phyloP scores from a whole-genome alignment of 1,140 invertebrate species.

The Asobara japonica region DNA sequence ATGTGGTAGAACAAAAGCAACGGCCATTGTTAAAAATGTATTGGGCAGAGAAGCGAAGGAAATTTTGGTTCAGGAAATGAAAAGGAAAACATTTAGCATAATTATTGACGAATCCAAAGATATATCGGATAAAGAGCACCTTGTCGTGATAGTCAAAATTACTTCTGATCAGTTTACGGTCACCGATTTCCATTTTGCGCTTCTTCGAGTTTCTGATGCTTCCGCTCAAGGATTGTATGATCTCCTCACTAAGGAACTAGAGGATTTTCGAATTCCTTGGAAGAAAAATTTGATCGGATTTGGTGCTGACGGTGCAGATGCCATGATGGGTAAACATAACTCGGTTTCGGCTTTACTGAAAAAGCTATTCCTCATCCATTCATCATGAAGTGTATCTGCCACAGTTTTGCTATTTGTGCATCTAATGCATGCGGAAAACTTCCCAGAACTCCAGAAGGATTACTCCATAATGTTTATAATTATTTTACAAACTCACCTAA shows the following conservation, averaged over 20 bases:
- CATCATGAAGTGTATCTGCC: constrained; percentile 54
- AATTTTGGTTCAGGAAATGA: constrained; percentile 14
- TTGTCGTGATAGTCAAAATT: constrained; percentile 27
- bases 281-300: constrained; percentile 57
- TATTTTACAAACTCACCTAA: constrained; percentile 41
- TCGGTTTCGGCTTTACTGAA: constrained; percentile 44
- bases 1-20: constrained; percentile 35
- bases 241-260: constrained; percentile 33
- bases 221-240: constrained; percentile 30
- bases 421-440: constrained; percentile 44
- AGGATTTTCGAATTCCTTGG: constrained; percentile 47
- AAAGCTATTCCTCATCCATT: constrained; percentile 48
- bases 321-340: constrained; percentile 51
- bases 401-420: constrained; percentile 50
- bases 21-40: constrained; percentile 35
- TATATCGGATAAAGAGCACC: constrained; percentile 29
- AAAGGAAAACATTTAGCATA: constrained; percentile 34
- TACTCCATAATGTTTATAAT: constrained; percentile 42
- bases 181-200: constrained; percentile 26
- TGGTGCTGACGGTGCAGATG: constrained; percentile 58
- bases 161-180: neutral
- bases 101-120: constrained; percentile 43
- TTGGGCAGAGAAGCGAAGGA: constrained; percentile 18
- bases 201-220: constrained; percentile 28
- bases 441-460: constrained; percentile 40